Base-by-base conservation (phyloP, 2,113 vertebrate species). In the Verasper variegatus region DNA sequence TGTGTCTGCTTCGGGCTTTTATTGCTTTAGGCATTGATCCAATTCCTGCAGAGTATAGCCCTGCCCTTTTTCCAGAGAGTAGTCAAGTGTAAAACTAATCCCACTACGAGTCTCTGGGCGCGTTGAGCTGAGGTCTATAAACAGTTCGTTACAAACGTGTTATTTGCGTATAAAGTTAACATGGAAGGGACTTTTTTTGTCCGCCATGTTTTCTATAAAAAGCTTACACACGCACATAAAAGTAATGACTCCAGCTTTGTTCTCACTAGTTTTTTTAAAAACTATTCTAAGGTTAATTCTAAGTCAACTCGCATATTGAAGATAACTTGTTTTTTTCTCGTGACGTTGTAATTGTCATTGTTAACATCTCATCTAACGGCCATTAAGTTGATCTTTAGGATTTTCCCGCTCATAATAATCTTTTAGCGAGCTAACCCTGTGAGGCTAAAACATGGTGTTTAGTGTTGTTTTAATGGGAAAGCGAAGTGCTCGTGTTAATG, bases 11-110 rank as follows among this genome's bases (percentile, higher is more conserved):
- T 51, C 4, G 18, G 1, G 18, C 15, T 24, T 18, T 23, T 11
- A n/a, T 65, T 11, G 4, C 9, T 73, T 51, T 58, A 26, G 75
- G 69, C 63, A 69, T 12, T 31, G 17, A 17, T 68, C 54, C 72
- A 83, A 51, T 45, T 31, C 65, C 4, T 17, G 31, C 20, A 51
- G 49, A 74, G 26, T 9, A 13, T 3, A 31, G 18, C 20, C 63
- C 58, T 55, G 56, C 9, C 40, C 52, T 77, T 66, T 31, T n/a
- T 35, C 37, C 4, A 17, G 2, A 0, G 24, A 6, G 68, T 4
- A 45, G 66, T n/a, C 15, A 7, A 7, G 9, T 18, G 71, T 14
- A 4, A 42, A 68, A 47, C 56, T 55, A 14, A 71, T 23, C 18
- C 31, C 12, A 47, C 12, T n/a, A 24, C 11, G 11, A 13, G 15